Conservation (phyloP, 2,888 invertebrate species). For the Ecdyonurus torrentis region DNA sequence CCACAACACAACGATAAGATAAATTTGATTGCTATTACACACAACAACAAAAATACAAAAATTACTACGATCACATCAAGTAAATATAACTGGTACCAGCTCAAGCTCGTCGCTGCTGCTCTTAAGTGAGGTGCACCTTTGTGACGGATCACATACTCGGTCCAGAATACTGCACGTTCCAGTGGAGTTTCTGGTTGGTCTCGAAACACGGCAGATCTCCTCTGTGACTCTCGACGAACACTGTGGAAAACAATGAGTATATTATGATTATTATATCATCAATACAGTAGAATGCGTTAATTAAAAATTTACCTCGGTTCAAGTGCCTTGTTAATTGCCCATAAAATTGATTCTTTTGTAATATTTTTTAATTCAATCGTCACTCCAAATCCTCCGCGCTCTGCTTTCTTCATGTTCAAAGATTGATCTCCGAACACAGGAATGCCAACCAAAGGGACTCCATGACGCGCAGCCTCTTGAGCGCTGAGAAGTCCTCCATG, state of each 20-base stretch:
- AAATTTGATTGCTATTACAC: not conserved
- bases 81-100: slow-evolving; percentile 28
- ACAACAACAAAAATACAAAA: not conserved
- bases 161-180: slow-evolving; percentile 44
- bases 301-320: not conserved
- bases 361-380: slow-evolving; percentile 13
- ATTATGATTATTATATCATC: not conserved
- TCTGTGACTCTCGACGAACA: not conserved
- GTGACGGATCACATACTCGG: slow-evolving; percentile 42
- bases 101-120: slow-evolving; percentile 32
- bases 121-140: slow-evolving; percentile 35
- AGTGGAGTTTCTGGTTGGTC: slow-evolving; percentile 39
- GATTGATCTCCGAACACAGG: slow-evolving; percentile 16
- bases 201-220: slow-evolving; percentile 29
- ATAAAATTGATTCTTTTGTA: slow-evolving; percentile 10
- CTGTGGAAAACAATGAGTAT: not conserved
- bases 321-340: slow-evolving; percentile 4
- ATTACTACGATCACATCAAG: slow-evolving; percentile 20
- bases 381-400: slow-evolving; percentile 11
- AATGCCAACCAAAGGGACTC: slow-evolving; percentile 22
- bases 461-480: slow-evolving; percentile 26
- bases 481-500: slow-evolving; percentile 26
- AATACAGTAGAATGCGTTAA: not conserved
- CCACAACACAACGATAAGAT: not conserved
- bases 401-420: slow-evolving; percentile 13